Conservation (phyloP, 2,797 vertebrate species). For the Manis pentadactyla region DNA sequence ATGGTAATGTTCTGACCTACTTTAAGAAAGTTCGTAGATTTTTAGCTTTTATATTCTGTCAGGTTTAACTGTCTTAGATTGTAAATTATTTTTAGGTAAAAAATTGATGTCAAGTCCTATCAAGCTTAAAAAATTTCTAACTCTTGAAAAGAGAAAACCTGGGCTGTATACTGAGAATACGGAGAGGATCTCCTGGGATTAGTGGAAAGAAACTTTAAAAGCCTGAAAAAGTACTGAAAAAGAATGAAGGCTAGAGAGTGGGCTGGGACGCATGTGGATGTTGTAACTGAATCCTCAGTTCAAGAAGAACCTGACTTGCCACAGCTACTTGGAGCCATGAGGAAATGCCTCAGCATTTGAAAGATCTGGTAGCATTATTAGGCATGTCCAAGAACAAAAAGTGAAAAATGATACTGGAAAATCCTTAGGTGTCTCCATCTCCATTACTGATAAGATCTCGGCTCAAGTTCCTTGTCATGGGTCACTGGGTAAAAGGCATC, state of each 20-base stretch:
- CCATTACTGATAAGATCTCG: slow-evolving; percentile 22
- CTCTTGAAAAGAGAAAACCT: slow-evolving; percentile 20
- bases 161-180: not conserved
- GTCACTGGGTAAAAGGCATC: not conserved
- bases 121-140: slow-evolving; percentile 58
- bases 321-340: not conserved
- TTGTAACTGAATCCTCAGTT: slow-evolving; percentile 72
- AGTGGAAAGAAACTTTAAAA: slow-evolving; percentile 53
- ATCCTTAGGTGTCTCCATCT: slow-evolving; percentile 37
- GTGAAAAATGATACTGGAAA: slow-evolving; percentile 33
- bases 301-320: slow-evolving; percentile 61
- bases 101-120: not conserved
- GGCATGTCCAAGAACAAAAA: not conserved
- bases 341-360: slow-evolving; percentile 54
- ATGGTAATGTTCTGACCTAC: too few relatives aligned
- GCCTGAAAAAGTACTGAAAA: slow-evolving; percentile 58
- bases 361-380: not conserved
- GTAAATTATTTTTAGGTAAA: slow-evolving; percentile 47
- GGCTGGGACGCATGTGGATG: slow-evolving; percentile 70
- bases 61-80: not conserved
- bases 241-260: slow-evolving; percentile 58
- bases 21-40: not conserved
- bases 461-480: slow-evolving; percentile 23
- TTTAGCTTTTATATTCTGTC: slow-evolving; percentile 17
- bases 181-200: slow-evolving; percentile 61